These are phyloP conservation scores for Polypedilum vanderplanki DNA, from an alignment of 1,140 invertebrate genomes.

Conservation along the genomic window DNA sequence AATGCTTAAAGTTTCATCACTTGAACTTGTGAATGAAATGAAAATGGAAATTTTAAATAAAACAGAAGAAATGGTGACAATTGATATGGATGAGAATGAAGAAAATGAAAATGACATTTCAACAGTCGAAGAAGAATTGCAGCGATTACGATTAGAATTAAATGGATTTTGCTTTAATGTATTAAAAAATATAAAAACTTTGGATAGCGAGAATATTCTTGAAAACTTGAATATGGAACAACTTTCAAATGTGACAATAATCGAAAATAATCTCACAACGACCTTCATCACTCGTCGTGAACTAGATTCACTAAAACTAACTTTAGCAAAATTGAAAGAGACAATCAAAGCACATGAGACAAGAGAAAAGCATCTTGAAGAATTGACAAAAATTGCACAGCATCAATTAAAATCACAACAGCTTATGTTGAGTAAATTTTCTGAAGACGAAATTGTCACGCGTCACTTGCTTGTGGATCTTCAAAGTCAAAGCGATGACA, in stretches of 20 bases:
- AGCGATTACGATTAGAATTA: background rate
- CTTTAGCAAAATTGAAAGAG: constrained; percentile 33
- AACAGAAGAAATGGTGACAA: background rate
- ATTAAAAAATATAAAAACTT: background rate
- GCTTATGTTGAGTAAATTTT: constrained; percentile 39
- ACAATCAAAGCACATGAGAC: constrained; percentile 36
- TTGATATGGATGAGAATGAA: background rate
- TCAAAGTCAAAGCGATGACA: constrained; percentile 39
- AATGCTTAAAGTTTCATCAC: background rate
- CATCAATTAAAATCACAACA: constrained; percentile 41
- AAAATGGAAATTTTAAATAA: background rate
- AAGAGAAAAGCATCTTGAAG: constrained; percentile 44
- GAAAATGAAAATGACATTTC: background rate
- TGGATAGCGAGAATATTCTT: background rate
- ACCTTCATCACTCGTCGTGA: constrained; percentile 36
- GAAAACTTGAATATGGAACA: background rate
- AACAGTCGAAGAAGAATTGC: background rate
- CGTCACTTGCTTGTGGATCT: constrained; percentile 42
- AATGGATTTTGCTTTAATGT: constrained; percentile 6
- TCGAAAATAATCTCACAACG: constrained; percentile 23
- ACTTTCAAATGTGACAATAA: background rate
- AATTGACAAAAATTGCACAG: constrained; percentile 42
- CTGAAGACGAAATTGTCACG: constrained; percentile 42
- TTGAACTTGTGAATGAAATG: background rate
- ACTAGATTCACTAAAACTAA: constrained; percentile 35